These are phyloP conservation scores for Escarpia spicata DNA, from an alignment of 2,888 invertebrate species.

Conservation along the genomic window DNA sequence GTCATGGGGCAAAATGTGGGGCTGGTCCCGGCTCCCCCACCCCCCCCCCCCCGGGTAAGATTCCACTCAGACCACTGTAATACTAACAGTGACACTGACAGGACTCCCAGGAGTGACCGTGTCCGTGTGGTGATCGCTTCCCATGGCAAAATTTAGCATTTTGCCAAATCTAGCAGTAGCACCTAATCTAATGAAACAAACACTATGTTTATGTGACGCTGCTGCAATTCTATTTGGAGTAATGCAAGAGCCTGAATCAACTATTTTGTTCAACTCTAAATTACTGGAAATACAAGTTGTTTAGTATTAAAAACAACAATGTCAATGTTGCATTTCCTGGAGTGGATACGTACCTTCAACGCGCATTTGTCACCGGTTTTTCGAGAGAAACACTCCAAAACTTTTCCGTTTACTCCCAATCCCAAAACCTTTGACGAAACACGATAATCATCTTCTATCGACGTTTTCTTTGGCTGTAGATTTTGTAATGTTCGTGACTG, in stretches of 20 bases:
- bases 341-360: conserved; percentile 77
- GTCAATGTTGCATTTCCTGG: neutral
- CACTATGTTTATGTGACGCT: neutral
- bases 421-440: conserved; percentile 93
- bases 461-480: conserved; percentile 74
- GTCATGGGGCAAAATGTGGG: neutral
- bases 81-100: too few relatives aligned
- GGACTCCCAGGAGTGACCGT: neutral
- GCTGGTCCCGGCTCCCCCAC: neutral
- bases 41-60: neutral
- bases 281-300: neutral
- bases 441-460: conserved; percentile 89
- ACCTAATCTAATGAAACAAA: neutral
- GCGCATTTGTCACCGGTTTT: conserved; percentile 84
- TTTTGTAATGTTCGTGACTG: conserved; percentile 37
- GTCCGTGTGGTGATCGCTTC: neutral
- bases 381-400: conserved; percentile 90
- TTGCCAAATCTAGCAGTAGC: neutral
- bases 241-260: neutral
- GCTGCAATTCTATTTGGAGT: too few relatives aligned
- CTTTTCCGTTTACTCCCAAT: conserved; percentile 98
- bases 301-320: neutral
- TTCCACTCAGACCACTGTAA: too few relatives aligned
- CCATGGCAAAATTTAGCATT: neutral
- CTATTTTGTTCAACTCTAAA: neutral